These are phyloP conservation scores for Aphelinus atriplicis DNA, from an alignment of 1,140 invertebrate species.

Conservation along the genomic window DNA sequence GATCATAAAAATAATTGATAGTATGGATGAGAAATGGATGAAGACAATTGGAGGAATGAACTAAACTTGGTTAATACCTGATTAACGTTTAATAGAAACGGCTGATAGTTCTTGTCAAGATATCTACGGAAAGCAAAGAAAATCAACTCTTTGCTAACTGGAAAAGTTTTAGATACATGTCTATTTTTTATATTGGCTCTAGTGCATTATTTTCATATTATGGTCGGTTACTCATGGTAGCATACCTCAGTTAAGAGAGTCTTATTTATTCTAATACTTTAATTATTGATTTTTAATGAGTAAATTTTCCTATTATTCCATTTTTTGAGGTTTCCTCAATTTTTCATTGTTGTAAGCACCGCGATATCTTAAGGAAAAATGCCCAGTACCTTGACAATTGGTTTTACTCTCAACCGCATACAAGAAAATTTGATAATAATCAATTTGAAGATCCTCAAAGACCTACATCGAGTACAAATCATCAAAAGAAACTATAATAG, in stretches of 20 bases:
- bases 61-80: background rate
- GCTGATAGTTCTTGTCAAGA: conserved; percentile 18
- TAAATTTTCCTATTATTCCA: conserved; percentile 29
- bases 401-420: conserved; percentile 11
- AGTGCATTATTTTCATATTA: conserved; percentile 16
- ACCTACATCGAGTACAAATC: conserved; percentile 32
- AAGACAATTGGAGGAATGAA: background rate
- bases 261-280: conserved; percentile 35
- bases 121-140: conserved; percentile 26
- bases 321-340: conserved; percentile 19
- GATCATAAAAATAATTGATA: too few relatives aligned
- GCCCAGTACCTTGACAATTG: conserved; percentile 21
- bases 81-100: conserved; percentile 14
- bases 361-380: conserved; percentile 30
- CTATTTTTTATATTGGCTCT: conserved; percentile 5
- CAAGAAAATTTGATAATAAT: conserved; percentile 18
- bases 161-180: too few relatives aligned
- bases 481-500: conserved; percentile 37
- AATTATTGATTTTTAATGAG: conserved; percentile 31
- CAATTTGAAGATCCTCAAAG: conserved; percentile 7
- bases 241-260: conserved; percentile 31
- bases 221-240: conserved; percentile 18
- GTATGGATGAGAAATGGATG: background rate
- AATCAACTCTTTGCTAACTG: background rate
- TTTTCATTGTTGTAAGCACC: conserved; percentile 28